Percentiles rank a stretch among this genome's conserved stretches.
phyloP scores from a whole-genome alignment of 30 jellyfish, hydroid and myxozoan genomes.

The Clytia hemisphaerica region DNA sequence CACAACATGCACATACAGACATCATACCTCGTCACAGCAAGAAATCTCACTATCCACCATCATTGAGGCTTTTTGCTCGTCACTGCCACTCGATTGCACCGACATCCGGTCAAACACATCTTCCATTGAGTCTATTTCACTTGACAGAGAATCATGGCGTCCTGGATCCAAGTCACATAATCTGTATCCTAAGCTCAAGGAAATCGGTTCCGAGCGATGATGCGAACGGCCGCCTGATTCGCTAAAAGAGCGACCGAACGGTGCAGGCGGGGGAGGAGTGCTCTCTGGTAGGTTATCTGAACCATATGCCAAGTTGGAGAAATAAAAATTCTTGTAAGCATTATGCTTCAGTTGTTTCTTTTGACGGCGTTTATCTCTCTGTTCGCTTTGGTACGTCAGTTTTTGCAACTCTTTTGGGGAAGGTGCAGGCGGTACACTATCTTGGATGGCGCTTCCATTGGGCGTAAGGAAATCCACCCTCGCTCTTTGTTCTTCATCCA shows the following conservation, averaged over 20 bases:
- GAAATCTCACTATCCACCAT: too few species aligned
- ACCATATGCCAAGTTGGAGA: slow-evolving; percentile 19
- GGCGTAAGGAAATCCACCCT: neutral
- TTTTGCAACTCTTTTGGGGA: slow-evolving; percentile 6
- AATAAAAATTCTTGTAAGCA: slow-evolving; percentile 19
- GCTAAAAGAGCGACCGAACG: neutral
- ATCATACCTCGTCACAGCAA: too few species aligned
- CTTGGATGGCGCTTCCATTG: neutral
- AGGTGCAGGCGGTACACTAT: neutral
- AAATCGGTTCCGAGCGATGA: neutral
- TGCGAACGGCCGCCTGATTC: neutral
- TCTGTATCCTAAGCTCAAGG: too few species aligned
- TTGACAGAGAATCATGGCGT: too few species aligned
- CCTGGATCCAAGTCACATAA: too few species aligned
- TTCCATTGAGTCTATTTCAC: too few species aligned
- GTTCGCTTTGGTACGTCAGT: slow-evolving; percentile 6
- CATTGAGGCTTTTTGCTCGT: too few species aligned
- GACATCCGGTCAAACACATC: too few species aligned
- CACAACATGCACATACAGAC: too few species aligned
- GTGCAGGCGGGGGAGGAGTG: slow-evolving; percentile 11
- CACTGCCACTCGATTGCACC: too few species aligned
- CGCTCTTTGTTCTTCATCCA: too few species aligned
- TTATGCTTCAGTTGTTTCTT: neutral
- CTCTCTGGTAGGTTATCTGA: too few species aligned
- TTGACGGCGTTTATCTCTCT: neutral